Base-by-base conservation (phyloP, 2,797 vertebrate species). In the Enteromius treurensis region DNA sequence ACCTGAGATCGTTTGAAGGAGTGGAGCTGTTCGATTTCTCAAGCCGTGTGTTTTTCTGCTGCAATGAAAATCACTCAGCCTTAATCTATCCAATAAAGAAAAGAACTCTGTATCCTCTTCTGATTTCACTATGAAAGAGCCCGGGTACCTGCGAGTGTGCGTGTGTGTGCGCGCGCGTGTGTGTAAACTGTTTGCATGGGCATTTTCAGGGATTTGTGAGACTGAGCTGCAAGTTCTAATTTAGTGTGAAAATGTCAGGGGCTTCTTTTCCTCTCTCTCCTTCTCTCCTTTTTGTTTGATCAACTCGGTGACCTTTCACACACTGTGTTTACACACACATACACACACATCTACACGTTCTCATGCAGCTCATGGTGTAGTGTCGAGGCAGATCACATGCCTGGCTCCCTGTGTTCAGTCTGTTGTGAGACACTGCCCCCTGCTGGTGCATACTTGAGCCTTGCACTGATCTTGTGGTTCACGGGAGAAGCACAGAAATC, bases 181-280 rank as follows among this genome's bases (percentile, higher is more conserved):
- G 77, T 77, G 77, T 68, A 78, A 86, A 84, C 82, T 86, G 85
- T 86, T 62, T 87, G 85, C 70, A 76, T 84, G 84, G 80, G 85
- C 74, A 79, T 86, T 76, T 86, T 85, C 76, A 73, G 79, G 84
- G 78, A 83, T 85, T 88, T 81, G 74, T 83, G 64, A 77, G 81
- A 77, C 81, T 77, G 81, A 83, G 81, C 81, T 83, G 74, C 81
- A 69, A 79, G 81, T 84, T 82, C 82, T 64, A 88, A 89, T 87
- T 82, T 83, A 76, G 73, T 85, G 84, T 84, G 79, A 84, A 89
- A 89, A 89, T 88, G 89, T 89, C 88, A 90, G 84, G 69, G 49
- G 83, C 70, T 82, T 79, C 76, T 77, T 78, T 62, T 86, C 81
- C 83, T 75, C 68, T 70, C 76, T 79, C 65, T 77, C 75, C 79